Percentiles rank a stretch among this genome's conserved stretches.
Evolutionary conservation across 2,113 vertebrate species (phyloP).

Genomic region (Synchiropus splendidus): DNA sequence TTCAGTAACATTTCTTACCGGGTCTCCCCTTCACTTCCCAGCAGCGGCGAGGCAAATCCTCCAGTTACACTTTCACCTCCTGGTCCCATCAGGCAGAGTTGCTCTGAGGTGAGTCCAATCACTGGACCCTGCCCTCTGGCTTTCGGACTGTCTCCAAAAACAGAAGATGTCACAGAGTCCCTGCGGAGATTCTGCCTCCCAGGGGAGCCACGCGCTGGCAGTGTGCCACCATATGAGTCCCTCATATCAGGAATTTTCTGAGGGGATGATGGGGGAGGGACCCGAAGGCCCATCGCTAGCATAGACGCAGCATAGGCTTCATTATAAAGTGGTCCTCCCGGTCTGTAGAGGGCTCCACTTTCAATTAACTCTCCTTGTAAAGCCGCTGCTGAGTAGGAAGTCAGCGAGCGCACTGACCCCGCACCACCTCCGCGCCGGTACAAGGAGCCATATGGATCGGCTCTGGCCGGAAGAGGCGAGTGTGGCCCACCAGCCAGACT

Average conservation of each 20-base stretch:
- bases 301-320: constrained; percentile 71
- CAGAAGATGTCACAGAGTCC: constrained; percentile 78
- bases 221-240: constrained; percentile 75
- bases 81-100: constrained; percentile 76
- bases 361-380: constrained; percentile 88
- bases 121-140: constrained; percentile 62
- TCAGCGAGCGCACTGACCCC: constrained; percentile 82
- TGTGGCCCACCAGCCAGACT: constrained; percentile 72
- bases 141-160: constrained; percentile 87
- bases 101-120: constrained; percentile 65
- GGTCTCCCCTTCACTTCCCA: constrained; percentile 83
- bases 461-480: constrained; percentile 68
- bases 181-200: constrained; percentile 85
- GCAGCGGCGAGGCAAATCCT: constrained; percentile 71
- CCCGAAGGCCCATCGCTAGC: constrained; percentile 77
- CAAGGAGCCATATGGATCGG: constrained; percentile 73
- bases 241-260: constrained; percentile 83
- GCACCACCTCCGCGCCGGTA: constrained; percentile 68
- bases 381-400: constrained; percentile 86
- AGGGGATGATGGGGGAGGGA: constrained; percentile 79
- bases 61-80: constrained; percentile 60
- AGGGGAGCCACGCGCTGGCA: constrained; percentile 83
- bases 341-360: constrained; percentile 75
- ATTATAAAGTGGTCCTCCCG: constrained; percentile 78
- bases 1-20: constrained; percentile 58